Conservation (phyloP, 2,797 vertebrate species). For the Sebastes aleutianus region DNA sequence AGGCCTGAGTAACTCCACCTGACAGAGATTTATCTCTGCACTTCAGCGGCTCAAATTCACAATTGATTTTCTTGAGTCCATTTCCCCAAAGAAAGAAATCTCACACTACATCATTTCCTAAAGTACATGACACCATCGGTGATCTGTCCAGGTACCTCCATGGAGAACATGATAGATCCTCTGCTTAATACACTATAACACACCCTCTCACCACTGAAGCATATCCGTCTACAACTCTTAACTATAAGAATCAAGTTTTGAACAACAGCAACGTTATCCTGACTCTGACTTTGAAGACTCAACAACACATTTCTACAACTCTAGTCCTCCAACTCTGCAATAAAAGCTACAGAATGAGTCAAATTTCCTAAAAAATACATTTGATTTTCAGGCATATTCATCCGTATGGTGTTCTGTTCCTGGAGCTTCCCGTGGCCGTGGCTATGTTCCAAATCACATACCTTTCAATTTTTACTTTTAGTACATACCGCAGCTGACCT, state of each 20-base stretch:
- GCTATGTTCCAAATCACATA: no score
- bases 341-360: not conserved
- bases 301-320: not conserved
- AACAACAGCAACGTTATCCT: rapidly evolving
- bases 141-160: not conserved
- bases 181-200: not conserved
- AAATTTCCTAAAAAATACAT: rapidly evolving
- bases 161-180: not conserved
- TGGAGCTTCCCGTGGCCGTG: not conserved
- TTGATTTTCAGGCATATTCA: not conserved
- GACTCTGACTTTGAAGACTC: not conserved
- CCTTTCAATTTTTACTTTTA: no score
- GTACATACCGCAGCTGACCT: no score
- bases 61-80: constrained; percentile 19
- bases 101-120: constrained; percentile 13
- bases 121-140: not conserved
- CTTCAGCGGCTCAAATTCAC: constrained; percentile 6
- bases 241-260: not conserved
- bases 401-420: not conserved
- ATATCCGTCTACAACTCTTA: not conserved
- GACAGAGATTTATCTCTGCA: constrained; percentile 30
- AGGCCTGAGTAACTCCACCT: not conserved
- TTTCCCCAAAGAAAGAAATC: not conserved
- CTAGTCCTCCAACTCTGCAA: not conserved
- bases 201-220: not conserved